Evolutionary conservation across 2,113 vertebrate genomes (phyloP).

Genomic region (Periophthalmus modestus): DNA sequence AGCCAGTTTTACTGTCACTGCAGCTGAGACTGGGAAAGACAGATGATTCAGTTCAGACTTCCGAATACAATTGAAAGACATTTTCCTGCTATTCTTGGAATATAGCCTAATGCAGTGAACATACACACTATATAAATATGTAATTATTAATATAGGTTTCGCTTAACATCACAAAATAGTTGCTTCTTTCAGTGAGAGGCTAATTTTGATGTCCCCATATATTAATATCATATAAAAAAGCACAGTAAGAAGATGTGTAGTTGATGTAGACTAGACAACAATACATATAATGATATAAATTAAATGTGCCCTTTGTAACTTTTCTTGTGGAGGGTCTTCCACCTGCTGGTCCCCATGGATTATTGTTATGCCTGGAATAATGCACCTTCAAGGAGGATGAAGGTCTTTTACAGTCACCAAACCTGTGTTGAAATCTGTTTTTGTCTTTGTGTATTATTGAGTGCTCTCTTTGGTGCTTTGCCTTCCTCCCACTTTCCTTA

Average conservation of each 20-base stretch:
- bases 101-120: neutral
- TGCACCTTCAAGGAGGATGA: neutral
- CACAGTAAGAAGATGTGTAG: neutral
- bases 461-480: neutral
- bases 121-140: neutral
- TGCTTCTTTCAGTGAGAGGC: neutral
- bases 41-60: conserved; percentile 30
- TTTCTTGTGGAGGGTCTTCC: too few species aligned
- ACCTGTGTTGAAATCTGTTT: neutral
- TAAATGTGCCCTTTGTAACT: too few species aligned
- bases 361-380: neutral
- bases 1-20: conserved; percentile 55
- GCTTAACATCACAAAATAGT: neutral
- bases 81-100: neutral
- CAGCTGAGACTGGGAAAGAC: conserved; percentile 55
- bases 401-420: neutral
- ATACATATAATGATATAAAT: too few species aligned
- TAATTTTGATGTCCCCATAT: too few species aligned
- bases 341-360: neutral
- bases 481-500: neutral
- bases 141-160: neutral
- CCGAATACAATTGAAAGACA: neutral
- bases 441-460: neutral
- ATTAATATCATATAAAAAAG: neutral
- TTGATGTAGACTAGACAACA: too few species aligned